phyloP scores from a whole-genome alignment of 1,140 invertebrate species.

The Adoxophyes honmai region DNA sequence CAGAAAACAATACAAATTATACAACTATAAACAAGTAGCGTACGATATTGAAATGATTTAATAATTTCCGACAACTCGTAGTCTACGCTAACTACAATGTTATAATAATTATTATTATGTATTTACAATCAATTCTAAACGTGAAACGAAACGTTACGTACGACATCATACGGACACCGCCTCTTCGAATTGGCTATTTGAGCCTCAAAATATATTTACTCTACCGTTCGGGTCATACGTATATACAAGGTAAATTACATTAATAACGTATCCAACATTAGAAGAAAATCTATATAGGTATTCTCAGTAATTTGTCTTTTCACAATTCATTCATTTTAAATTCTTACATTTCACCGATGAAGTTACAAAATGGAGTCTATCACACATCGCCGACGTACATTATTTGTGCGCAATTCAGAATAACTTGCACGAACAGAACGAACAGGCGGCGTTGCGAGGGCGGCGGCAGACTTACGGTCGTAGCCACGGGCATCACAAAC shows the following conservation, averaged over 20 bases:
- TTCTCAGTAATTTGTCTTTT: constrained; percentile 53
- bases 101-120: constrained; percentile 54
- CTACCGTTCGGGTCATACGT: constrained; percentile 66
- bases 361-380: constrained; percentile 60
- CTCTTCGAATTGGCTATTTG: constrained; percentile 30
- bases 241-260: constrained; percentile 73
- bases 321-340: constrained; percentile 36
- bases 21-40: constrained; percentile 29
- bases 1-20: constrained; percentile 27
- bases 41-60: constrained; percentile 25
- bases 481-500: neutral
- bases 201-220: constrained; percentile 58
- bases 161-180: constrained; percentile 54
- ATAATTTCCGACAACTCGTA: constrained; percentile 35
- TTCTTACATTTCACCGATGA: constrained; percentile 32
- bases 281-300: constrained; percentile 57
- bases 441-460: neutral
- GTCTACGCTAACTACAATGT: constrained; percentile 59
- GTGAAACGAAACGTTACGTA: constrained; percentile 61
- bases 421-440: neutral
- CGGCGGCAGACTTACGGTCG: neutral
- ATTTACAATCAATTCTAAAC: constrained; percentile 67
- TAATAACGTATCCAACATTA: constrained; percentile 62
- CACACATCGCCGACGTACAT: constrained; percentile 46
- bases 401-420: constrained; percentile 50